A percentile compares a stretch with the other conserved stretches of the same genome.
phyloP scores from a whole-genome alignment of 2,888 invertebrate species.

The Protophormia terraenovae region DNA sequence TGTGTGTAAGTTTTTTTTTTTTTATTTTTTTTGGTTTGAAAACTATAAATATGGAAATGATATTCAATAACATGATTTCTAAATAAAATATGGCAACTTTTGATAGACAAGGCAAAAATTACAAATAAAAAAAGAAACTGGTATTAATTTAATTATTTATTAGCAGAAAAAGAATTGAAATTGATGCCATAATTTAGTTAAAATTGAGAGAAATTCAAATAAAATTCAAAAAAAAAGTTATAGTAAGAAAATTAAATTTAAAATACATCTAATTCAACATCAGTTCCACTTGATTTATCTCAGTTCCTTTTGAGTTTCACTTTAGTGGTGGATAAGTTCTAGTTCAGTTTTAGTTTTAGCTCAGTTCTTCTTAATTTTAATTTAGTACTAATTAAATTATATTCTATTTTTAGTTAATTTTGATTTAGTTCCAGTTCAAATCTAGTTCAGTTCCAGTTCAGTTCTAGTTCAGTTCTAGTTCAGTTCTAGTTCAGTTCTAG shows the following conservation, averaged over 20 bases:
- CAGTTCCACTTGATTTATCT: neutral
- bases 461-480: neutral
- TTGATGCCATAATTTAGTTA: slow-evolving; percentile 42
- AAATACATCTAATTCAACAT: neutral
- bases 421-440: no score
- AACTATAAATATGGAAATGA: slow-evolving; percentile 66
- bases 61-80: slow-evolving; percentile 66
- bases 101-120: slow-evolving; percentile 54
- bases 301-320: neutral
- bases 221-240: neutral
- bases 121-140: neutral
- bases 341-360: neutral
- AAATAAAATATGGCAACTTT: slow-evolving; percentile 62
- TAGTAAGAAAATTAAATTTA: neutral
- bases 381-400: no score
- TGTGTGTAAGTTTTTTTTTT: no score
- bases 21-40: slow-evolving; percentile 26
- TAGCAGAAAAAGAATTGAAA: slow-evolving; percentile 21
- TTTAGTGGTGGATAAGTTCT: neutral
- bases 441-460: neutral
- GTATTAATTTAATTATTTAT: slow-evolving; percentile 52
- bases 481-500: neutral
- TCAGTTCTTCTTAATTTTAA: no score
- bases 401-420: no score
- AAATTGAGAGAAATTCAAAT: neutral